Evolutionary conservation across 1,140 invertebrate species (phyloP).

Genomic region (Caligus rogercresseyi): DNA sequence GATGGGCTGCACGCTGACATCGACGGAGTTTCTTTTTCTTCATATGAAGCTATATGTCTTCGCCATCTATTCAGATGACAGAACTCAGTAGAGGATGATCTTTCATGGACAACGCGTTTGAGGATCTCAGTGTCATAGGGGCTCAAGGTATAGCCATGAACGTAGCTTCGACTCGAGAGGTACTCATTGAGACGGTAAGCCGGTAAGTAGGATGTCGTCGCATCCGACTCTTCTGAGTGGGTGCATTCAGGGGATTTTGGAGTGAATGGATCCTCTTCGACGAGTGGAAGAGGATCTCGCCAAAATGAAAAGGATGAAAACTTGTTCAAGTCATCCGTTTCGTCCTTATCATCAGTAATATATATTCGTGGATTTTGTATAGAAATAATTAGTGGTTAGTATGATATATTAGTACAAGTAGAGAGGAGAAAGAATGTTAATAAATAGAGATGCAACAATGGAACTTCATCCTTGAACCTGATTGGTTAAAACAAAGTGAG

Average conservation of each 20-base stretch:
- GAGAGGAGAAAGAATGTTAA: no score
- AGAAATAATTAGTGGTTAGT: no score
- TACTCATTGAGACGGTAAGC: constrained; percentile 5
- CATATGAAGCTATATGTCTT: constrained; percentile 2
- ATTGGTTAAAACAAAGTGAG: no score
- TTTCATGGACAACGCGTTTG: not conserved
- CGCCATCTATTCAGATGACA: constrained; percentile 10
- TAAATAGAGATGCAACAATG: no score
- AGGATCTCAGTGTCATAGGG: not conserved
- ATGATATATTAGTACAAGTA: no score
- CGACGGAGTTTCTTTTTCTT: not conserved
- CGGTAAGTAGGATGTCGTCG: no score
- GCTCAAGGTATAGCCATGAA: not conserved
- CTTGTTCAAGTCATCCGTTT: not conserved
- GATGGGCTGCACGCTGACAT: not conserved
- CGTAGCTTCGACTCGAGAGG: constrained; percentile 7
- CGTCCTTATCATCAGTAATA: no score
- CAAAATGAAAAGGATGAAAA: constrained; percentile 9
- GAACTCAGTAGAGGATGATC: not conserved
- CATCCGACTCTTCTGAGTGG: no score
- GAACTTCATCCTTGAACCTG: no score
- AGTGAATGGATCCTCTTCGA: not conserved
- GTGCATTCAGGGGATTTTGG: not conserved
- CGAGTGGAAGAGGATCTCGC: constrained; percentile 10
- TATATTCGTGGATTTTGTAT: no score